Evolutionary conservation across 2,797 vertebrate species (phyloP), one percentile per base, ranked within the genome.

Genomic region (Arrhamphus sclerolepis): DNA sequence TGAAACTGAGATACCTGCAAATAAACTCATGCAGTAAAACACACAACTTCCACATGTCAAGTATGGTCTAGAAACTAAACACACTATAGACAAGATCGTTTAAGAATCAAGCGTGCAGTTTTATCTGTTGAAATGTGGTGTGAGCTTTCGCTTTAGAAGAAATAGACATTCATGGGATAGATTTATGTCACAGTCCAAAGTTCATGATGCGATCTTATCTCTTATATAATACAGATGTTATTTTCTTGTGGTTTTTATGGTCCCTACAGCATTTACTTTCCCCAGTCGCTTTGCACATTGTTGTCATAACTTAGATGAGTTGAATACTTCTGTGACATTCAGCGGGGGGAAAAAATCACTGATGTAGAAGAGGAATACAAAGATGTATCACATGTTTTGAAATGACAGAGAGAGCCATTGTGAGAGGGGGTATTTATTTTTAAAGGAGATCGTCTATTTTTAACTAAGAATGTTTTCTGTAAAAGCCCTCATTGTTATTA

Each of bases 291-390:
- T 48, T 77, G 47, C 66, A 56, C 68, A 81, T 87, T 86, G 77
- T 56, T 40, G 24, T 69, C 84, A 80, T 84, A 79, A 43, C 81
- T 78, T 41, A 68, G 46, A 84, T 83, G 47, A 62, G 51, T 68
- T 21, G 46, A 75, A 73, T 89, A 64, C 72, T 70, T 67, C 48
- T 41, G n/a, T 72, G 70, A 72, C 75, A 58, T 70, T 62, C 52
- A 70, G 26, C 1, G 16, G 42, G 59, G 38, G 55, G 66, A 47
- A 64, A 63, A 64, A 52, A n/a, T 38, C 78, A 46, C 31, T 64
- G 55, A 70, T 55, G 55, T 54, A 46, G 51, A 46, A 43, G 57
- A 56, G 46, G 56, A 70, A 68, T 77, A 54, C 52, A 56, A 54
- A 65, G 46, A 68, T 55, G 24, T 64, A 75, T 73, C 43, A 17